Evolutionary conservation across 2,113 vertebrate species (phyloP).

Genomic region (Balaenoptera acutorostrata): DNA sequence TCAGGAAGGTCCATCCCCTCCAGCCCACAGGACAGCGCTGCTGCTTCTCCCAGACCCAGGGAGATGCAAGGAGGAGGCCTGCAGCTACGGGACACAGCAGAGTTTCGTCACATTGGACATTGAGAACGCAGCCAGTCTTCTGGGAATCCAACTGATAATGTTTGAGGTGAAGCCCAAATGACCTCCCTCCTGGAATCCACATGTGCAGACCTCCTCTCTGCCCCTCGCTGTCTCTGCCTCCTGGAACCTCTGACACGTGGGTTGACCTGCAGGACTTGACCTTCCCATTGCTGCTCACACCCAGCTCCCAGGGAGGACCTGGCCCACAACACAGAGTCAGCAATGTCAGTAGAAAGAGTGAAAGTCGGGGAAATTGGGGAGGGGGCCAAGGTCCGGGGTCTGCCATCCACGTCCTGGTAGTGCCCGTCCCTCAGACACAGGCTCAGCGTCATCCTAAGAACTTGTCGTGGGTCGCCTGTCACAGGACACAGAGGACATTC

Average conservation of each 20-base stretch:
- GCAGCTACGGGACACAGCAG: not conserved
- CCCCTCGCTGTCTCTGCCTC: not conserved
- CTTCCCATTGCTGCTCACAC: not conserved
- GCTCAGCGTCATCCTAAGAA: not conserved
- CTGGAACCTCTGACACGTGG: not conserved
- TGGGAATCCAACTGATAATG: not conserved
- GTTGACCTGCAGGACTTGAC: not conserved
- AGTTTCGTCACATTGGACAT: not conserved
- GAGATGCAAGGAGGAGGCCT: not conserved
- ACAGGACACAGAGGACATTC: not conserved
- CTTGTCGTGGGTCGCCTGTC: not conserved
- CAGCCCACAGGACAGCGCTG: not conserved
- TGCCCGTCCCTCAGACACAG: not conserved
- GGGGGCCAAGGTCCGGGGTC: not conserved
- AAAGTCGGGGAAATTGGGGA: not conserved
- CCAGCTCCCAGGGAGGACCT: not conserved
- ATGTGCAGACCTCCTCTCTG: not conserved
- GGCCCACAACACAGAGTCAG: not conserved
- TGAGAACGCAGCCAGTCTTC: not conserved
- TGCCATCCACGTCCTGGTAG: not conserved
- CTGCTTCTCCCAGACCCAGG: not conserved
- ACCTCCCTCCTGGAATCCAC: not conserved
- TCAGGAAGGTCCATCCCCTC: not conserved
- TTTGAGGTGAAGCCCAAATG: not conserved
- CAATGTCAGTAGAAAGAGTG: not conserved